These are phyloP conservation scores for Drosophila equinoxialis DNA, from an alignment of 1,140 invertebrate species.

Conservation along the genomic window DNA sequence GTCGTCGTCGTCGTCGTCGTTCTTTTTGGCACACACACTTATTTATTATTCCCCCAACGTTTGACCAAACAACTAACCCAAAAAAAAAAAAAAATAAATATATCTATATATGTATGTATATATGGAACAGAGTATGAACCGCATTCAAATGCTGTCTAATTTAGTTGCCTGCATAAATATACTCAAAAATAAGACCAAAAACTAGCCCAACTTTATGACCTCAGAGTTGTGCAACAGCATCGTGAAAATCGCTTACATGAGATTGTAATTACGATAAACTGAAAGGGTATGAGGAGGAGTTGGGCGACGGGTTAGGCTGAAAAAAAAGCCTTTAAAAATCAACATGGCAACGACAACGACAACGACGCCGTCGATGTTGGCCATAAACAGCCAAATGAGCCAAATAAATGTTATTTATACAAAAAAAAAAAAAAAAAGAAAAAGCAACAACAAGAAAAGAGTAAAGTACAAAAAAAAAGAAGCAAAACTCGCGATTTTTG, in stretches of 20 bases:
- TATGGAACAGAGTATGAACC: slow-evolving; percentile 30
- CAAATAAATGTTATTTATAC: slow-evolving; percentile 80
- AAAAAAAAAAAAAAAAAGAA: slow-evolving; percentile 29
- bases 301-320: background rate
- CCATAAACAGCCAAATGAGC: slow-evolving; percentile 79
- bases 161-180: slow-evolving; percentile 59
- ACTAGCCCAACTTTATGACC: slow-evolving; percentile 68
- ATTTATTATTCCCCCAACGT: slow-evolving; percentile 81
- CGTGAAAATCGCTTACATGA: slow-evolving; percentile 76
- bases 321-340: slow-evolving; percentile 56
- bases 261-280: slow-evolving; percentile 79
- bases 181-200: slow-evolving; percentile 32
- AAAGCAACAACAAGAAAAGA: slow-evolving; percentile 38
- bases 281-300: slow-evolving; percentile 12
- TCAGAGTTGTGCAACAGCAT: slow-evolving; percentile 76
- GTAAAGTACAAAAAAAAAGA: slow-evolving; percentile 27
- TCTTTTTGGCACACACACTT: slow-evolving; percentile 43
- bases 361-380: slow-evolving; percentile 38
- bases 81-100: slow-evolving; percentile 21
- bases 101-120: slow-evolving; percentile 1
- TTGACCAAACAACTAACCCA: slow-evolving; percentile 73
- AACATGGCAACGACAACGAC: slow-evolving; percentile 41
- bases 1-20: background rate
- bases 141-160: slow-evolving; percentile 80
- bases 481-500: slow-evolving; percentile 57